A percentile compares a stretch with the other conserved stretches of the same genome.
Evolutionary conservation across 2,888 invertebrate species (phyloP).

Genomic region (Tetramorium bicarinatum): DNA sequence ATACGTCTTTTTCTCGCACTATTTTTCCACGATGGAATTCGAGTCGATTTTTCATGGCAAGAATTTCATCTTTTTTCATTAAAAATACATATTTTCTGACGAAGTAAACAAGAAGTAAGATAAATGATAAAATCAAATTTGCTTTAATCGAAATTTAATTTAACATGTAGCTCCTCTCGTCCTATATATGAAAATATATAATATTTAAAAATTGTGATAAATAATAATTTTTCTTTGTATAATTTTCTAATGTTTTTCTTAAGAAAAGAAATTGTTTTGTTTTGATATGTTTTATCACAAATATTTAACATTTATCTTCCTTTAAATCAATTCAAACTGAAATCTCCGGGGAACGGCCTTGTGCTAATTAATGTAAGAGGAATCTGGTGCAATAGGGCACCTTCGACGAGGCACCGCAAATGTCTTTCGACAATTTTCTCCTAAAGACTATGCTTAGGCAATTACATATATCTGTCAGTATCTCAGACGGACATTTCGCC

Average conservation of each 20-base stretch:
- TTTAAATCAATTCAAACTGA: neutral
- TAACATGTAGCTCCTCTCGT: neutral
- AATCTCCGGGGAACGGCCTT: neutral
- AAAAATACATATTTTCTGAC: neutral
- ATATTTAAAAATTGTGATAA: neutral
- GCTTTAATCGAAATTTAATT: neutral
- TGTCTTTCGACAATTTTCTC: neutral
- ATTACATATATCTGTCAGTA: neutral
- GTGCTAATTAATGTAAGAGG: conserved; percentile 17
- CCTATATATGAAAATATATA: conserved; percentile 10
- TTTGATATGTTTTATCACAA: neutral
- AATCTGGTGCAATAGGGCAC: neutral
- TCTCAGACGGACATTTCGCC: neutral
- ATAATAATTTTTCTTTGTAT: neutral
- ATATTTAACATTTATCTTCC: neutral
- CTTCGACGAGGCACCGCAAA: neutral
- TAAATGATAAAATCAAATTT: neutral
- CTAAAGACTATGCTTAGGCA: neutral
- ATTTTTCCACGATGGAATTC: neutral
- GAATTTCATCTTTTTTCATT: neutral
- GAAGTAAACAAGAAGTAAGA: conserved; percentile 1
- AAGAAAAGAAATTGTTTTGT: neutral
- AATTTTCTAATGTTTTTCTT: neutral
- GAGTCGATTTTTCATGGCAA: neutral
- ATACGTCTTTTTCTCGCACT: neutral